Evolutionary conservation across 2,113 vertebrate genomes (phyloP).

Genomic region (Bubo bubo): DNA sequence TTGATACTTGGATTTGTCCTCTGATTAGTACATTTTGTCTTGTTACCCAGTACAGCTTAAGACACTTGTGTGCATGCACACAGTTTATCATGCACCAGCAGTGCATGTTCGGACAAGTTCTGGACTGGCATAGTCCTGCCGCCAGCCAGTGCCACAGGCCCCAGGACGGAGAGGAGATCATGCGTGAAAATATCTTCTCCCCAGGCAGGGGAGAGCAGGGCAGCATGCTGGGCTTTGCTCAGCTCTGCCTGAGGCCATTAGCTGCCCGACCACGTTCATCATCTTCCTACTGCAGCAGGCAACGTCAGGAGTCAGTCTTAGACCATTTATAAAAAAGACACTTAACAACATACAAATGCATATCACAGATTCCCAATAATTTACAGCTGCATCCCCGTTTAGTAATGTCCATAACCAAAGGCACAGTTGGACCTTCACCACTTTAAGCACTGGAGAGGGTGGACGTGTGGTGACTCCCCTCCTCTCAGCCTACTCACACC

Average conservation of each 20-base stretch:
- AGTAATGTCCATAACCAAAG: background rate
- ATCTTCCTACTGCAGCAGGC: background rate
- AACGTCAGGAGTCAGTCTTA: background rate
- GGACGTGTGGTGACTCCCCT: accelerated
- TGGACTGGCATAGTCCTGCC: background rate
- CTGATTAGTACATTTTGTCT: accelerated
- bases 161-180: background rate
- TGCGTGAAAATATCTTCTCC: background rate
- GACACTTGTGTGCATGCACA: background rate
- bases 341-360: background rate
- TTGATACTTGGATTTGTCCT: background rate
- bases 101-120: accelerated
- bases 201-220: background rate
- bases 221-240: accelerated
- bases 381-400: background rate
- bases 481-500: background rate
- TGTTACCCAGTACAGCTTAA: background rate
- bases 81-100: background rate
- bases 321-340: background rate
- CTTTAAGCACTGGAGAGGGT: background rate
- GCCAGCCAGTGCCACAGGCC: background rate
- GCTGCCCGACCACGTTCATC: background rate
- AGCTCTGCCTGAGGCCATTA: background rate
- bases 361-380: background rate
- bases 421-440: accelerated